phyloP scores from a whole-genome alignment of 1,140 invertebrate genomes.

The Drosophila nasuta region DNA sequence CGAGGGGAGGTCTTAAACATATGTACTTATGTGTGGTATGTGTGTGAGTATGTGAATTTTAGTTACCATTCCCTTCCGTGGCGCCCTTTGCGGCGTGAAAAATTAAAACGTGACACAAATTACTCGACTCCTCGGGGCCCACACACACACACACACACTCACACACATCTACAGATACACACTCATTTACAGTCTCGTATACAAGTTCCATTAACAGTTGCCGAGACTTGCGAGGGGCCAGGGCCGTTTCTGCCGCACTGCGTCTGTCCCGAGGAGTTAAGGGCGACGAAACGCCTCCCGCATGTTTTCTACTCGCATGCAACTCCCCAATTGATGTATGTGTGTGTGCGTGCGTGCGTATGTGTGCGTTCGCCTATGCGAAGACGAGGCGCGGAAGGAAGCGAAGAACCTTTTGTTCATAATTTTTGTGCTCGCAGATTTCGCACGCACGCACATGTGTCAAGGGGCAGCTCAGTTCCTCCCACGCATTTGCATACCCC shows the following conservation, averaged over 20 bases:
- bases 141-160: slow-evolving; percentile 15
- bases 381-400: slow-evolving; percentile 24
- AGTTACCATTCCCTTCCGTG: slow-evolving; percentile 23
- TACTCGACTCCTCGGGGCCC: slow-evolving; percentile 55
- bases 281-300: slow-evolving; percentile 38
- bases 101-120: slow-evolving; percentile 82
- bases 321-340: slow-evolving; percentile 13
- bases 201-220: slow-evolving; percentile 64
- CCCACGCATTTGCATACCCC: slow-evolving; percentile 51
- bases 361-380: slow-evolving; percentile 19
- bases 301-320: slow-evolving; percentile 18
- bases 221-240: slow-evolving; percentile 25
- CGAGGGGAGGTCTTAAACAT: slow-evolving; percentile 40
- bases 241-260: slow-evolving; percentile 55
- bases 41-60: slow-evolving; percentile 1
- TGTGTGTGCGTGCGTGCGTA: slow-evolving; percentile 24
- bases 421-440: slow-evolving; percentile 70
- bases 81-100: slow-evolving; percentile 72
- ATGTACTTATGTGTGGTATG: neutral
- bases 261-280: slow-evolving; percentile 62
- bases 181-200: neutral
- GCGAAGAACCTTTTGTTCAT: slow-evolving; percentile 70
- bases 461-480: slow-evolving; percentile 12
- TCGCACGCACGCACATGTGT: slow-evolving; percentile 71
- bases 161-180: slow-evolving; percentile 24